Base-by-base conservation (phyloP, 1,140 invertebrate genomes). In the Oncopeltus fasciatus region DNA sequence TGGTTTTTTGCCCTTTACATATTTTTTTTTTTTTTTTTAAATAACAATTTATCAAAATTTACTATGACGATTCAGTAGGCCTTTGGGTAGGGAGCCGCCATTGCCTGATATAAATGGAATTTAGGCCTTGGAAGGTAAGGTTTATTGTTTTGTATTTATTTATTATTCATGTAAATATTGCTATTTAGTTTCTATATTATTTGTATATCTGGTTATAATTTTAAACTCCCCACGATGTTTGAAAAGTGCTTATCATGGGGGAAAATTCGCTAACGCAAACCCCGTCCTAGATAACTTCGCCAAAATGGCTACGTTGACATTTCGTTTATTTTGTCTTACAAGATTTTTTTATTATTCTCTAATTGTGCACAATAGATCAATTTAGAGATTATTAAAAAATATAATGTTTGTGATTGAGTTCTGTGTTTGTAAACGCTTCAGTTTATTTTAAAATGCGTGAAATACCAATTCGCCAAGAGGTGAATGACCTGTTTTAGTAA, bases 251-350 rank as follows among this genome's bases (percentile, higher is more conserved):
- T n/a, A n/a, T n/a, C n/a, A n/a, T n/a, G n/a, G 21, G 18, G 59
- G 57, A 61, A 61, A 60, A 60, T 49, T 61, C 31, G 63, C 63
- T 59, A 64, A 64, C 63, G 20, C 24, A 16, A 43, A 59, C 47
- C 14, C 28, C 63, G 59, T 60, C 63, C 63, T 46, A 64, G 49
- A 61, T 59, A 64, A 27, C 49, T 64, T 62, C 38, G 63, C 64
- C 64, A 65, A 65, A 65, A 65, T 65, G 64, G 64, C 64, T 65
- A 65, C 64, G 59, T 65, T 61, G 64, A 61, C 63, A 38, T 59
- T 64, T 60, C 21, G 18, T 64, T 49, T 20, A 38, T 38, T 38
- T 8, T 38, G 5, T 49, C 24, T 49, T 21, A 9, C 47, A 38
- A 38, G 14, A 38, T 38, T 38, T 38, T 38, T 8, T 38, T 38